These are phyloP conservation scores for Apis cerana DNA, from an alignment of 1,140 invertebrate species.

Conservation along the genomic window DNA sequence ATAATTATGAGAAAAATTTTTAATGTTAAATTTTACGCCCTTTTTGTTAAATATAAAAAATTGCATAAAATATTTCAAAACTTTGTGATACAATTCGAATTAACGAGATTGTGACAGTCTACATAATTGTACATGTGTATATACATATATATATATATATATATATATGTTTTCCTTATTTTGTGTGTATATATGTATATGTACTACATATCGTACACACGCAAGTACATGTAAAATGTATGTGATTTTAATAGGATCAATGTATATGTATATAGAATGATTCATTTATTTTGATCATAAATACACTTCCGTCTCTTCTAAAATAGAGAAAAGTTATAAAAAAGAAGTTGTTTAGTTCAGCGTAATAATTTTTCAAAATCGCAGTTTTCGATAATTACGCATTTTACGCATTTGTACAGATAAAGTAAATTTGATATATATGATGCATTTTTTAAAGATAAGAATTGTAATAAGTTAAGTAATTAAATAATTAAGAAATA, in stretches of 20 bases:
- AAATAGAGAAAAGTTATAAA: neutral
- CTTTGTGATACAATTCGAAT: constrained; percentile 14
- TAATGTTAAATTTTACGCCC: too few species aligned
- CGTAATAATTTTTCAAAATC: neutral
- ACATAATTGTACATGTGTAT: constrained; percentile 14
- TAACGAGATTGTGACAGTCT: constrained; percentile 14
- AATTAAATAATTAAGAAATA: neutral
- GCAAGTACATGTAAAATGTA: constrained; percentile 23
- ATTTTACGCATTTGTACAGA: too few species aligned
- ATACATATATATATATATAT: neutral
- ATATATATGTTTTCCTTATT: neutral
- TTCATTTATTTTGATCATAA: constrained; percentile 16
- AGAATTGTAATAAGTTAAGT: neutral
- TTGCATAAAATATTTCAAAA: neutral
- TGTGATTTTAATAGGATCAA: constrained; percentile 29
- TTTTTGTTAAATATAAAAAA: too few species aligned
- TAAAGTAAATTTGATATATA: neutral
- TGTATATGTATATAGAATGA: constrained; percentile 1
- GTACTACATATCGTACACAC: neutral
- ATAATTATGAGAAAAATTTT: neutral
- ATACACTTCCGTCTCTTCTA: neutral
- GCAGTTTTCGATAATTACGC: neutral
- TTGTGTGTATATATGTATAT: neutral
- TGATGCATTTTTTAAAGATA: neutral
- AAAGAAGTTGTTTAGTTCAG: constrained; percentile 15